Percentiles rank a stretch among this genome's conserved stretches.
Conservation (phyloP, 2,113 vertebrate genomes). For the Chionis minor region DNA sequence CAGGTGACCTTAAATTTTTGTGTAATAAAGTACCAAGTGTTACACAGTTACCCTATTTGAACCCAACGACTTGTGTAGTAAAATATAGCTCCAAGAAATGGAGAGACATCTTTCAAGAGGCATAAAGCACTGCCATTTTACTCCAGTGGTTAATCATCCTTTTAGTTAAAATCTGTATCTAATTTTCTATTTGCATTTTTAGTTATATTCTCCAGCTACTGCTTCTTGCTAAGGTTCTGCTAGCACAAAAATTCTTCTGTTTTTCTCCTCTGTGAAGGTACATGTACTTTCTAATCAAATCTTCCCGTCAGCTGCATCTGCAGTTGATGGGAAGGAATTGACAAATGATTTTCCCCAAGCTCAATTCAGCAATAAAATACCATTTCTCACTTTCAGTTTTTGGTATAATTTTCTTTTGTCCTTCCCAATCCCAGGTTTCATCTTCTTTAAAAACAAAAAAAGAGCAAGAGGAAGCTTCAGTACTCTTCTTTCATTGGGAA, state of each 20-base stretch:
- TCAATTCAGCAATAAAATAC: conserved; percentile 1
- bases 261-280: background rate
- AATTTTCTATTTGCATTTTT: background rate
- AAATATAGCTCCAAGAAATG: background rate
- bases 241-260: background rate
- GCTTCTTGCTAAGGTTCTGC: background rate
- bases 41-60: background rate
- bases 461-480: background rate
- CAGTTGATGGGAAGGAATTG: background rate
- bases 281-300: background rate
- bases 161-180: background rate
- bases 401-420: background rate
- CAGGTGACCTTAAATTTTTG: background rate
- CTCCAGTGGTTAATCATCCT: background rate
- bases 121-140: background rate
- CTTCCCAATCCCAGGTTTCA: background rate
- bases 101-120: background rate
- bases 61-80: background rate
- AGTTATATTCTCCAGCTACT: background rate
- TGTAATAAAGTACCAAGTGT: background rate
- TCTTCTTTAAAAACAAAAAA: background rate
- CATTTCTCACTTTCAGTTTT: conserved; percentile 12
- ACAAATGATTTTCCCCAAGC: conserved; percentile 8
- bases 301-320: background rate
- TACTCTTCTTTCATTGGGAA: background rate